Percentiles rank a stretch among this genome's conserved stretches.
phyloP scores from a whole-genome alignment of 2,888 invertebrate species.

The Pseudococcus jackbeardsleyi region DNA sequence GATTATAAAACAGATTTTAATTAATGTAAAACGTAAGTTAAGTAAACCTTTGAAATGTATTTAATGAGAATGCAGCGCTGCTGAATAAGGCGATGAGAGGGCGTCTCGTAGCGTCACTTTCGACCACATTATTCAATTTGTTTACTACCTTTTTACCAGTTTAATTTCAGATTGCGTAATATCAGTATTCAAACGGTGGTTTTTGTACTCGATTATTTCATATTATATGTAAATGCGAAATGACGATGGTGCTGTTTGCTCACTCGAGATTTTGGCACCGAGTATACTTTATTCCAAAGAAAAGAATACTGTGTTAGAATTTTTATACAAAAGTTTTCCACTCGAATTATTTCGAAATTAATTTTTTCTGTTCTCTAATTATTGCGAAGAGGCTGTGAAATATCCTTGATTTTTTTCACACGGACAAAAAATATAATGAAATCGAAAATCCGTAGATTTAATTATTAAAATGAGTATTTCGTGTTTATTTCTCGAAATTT shows the following conservation, averaged over 20 bases:
- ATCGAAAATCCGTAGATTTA: neutral
- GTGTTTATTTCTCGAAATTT: neutral
- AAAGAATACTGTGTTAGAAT: neutral
- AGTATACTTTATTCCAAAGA: neutral
- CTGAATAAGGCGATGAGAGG: neutral
- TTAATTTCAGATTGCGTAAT: neutral
- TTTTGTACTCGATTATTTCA: neutral
- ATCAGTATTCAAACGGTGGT: neutral
- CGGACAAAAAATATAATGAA: neutral
- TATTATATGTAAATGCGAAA: neutral
- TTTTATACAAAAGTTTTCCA: neutral
- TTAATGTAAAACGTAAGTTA: neutral
- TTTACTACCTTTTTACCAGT: constrained; percentile 3
- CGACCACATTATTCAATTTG: neutral
- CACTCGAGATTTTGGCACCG: neutral
- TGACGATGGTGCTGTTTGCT: neutral
- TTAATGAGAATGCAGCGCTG: neutral
- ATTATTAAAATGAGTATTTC: neutral
- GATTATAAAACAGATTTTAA: neutral
- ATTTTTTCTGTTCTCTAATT: neutral
- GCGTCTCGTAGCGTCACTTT: neutral
- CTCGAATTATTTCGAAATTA: neutral
- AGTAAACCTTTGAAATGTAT: neutral
- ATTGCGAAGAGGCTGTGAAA: too few species aligned
- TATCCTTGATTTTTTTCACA: too few species aligned